phyloP scores from a whole-genome alignment of 2,113 vertebrate species.

The Barbus barbus region DNA sequence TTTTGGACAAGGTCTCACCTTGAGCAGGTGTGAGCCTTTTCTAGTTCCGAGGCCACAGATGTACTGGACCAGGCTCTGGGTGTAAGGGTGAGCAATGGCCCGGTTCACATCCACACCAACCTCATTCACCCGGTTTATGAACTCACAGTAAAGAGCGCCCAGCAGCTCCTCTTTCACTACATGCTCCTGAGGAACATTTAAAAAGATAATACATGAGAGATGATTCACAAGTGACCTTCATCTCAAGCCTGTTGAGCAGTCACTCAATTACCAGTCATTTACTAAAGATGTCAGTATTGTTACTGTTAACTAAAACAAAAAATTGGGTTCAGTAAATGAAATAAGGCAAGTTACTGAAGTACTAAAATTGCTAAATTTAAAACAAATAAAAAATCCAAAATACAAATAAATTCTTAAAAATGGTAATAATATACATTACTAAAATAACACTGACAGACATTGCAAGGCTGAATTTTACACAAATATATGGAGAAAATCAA shows the following conservation, averaged over 20 bases:
- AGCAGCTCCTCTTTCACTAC: slow-evolving; percentile 97
- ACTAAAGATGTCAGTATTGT: too few relatives aligned
- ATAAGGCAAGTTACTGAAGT: too few relatives aligned
- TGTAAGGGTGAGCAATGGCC: slow-evolving; percentile 92
- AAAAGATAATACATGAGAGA: neutral
- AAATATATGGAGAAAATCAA: neutral
- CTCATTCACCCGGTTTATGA: slow-evolving; percentile 98
- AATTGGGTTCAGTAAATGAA: too few relatives aligned
- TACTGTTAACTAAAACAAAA: too few relatives aligned
- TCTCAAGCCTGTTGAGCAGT: neutral
- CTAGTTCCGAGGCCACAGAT: slow-evolving; percentile 94
- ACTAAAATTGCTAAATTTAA: too few relatives aligned
- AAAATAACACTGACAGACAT: neutral
- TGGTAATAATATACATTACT: neutral
- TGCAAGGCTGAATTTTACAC: neutral
- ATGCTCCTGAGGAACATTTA: slow-evolving; percentile 81
- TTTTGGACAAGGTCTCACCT: slow-evolving; percentile 73
- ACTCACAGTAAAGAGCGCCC: slow-evolving; percentile 90
- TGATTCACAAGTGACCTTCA: neutral
- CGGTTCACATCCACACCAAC: slow-evolving; percentile 97
- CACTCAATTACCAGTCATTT: too few relatives aligned
- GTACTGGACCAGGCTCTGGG: slow-evolving; percentile 94
- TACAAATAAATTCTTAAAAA: neutral
- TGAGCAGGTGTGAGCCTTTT: slow-evolving; percentile 94
- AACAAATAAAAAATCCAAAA: neutral